phyloP scores from a whole-genome alignment of 2,113 vertebrate genomes.

The Pandion haliaetus region DNA sequence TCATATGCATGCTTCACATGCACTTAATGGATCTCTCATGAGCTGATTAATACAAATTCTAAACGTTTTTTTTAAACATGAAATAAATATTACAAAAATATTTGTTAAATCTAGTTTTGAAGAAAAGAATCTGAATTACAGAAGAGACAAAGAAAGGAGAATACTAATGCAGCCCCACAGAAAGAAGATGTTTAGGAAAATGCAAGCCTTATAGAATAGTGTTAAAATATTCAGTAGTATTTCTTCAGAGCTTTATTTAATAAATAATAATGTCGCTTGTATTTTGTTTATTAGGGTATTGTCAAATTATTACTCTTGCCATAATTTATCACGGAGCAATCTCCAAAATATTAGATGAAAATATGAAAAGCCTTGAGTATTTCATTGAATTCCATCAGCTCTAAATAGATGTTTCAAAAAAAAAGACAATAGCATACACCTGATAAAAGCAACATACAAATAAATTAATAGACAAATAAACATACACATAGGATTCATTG shows the following conservation, averaged over 20 bases:
- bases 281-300: not conserved
- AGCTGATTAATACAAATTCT: not conserved
- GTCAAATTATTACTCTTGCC: not conserved
- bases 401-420: not conserved
- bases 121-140: not conserved
- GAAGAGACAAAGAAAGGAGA: not conserved
- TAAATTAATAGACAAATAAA: not conserved
- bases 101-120: not conserved
- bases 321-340: not conserved
- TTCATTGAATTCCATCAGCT: not conserved
- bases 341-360: not conserved
- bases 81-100: not conserved
- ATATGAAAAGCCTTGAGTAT: not conserved
- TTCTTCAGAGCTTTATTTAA: not conserved
- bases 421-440: not conserved
- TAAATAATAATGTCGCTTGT: not conserved
- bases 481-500: not conserved
- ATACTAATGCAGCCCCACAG: not conserved
- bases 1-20: not conserved
- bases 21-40: not conserved
- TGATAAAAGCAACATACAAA: not conserved
- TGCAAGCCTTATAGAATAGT: not conserved
- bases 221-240: not conserved
- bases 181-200: not conserved
- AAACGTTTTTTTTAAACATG: not conserved